phyloP scores from a whole-genome alignment of 2,113 vertebrate species.

The Oreochromis tanganicae region DNA sequence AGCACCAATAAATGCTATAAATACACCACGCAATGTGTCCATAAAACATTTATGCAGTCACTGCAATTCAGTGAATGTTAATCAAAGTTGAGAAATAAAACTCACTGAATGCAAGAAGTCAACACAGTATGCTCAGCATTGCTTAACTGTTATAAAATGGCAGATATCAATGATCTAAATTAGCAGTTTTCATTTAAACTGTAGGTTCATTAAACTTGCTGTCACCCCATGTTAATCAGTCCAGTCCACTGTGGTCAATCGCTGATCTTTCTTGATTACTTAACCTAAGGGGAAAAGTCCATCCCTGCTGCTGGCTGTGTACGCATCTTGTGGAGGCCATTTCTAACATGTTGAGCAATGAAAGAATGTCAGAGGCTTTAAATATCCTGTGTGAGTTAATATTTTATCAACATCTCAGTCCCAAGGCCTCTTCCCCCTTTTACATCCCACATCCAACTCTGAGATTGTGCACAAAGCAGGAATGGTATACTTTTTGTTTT shows the following conservation, averaged over 20 bases:
- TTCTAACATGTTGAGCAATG: constrained; percentile 10
- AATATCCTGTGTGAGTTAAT: constrained; percentile 60
- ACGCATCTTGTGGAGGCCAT: background rate
- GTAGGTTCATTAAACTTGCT: background rate
- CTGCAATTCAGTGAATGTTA: background rate
- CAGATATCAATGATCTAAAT: background rate
- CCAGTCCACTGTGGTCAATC: background rate
- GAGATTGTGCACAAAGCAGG: constrained; percentile 5
- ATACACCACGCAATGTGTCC: background rate
- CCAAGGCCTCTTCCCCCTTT: constrained; percentile 7
- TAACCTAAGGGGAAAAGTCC: background rate
- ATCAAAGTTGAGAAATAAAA: background rate
- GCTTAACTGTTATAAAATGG: background rate
- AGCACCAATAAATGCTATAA: background rate
- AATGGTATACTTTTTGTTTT: background rate
- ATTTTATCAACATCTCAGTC: constrained; percentile 59
- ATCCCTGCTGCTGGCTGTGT: background rate
- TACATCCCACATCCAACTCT: constrained; percentile 10
- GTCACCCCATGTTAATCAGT: background rate
- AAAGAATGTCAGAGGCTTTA: constrained; percentile 58
- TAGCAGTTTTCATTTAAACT: background rate
- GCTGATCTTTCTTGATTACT: background rate
- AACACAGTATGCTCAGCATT: background rate
- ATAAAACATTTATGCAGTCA: background rate
- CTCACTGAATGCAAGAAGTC: background rate